phyloP scores from a whole-genome alignment of 2,888 invertebrate species.

The Heliconius ethilla region DNA sequence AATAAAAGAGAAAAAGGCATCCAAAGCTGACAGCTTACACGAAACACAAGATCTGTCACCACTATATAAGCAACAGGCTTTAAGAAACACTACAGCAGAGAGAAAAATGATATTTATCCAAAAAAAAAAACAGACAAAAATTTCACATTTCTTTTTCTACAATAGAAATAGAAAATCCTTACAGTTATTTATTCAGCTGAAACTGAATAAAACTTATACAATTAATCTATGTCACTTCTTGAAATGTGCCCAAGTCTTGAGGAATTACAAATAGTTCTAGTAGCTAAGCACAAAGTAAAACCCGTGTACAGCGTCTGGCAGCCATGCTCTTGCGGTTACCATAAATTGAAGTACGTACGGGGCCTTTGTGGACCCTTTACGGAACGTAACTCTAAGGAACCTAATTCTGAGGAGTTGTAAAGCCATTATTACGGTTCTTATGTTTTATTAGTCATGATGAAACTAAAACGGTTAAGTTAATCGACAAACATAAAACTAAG shows the following conservation, averaged over 20 bases:
- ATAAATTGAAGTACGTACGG: constrained; percentile 23
- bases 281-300: constrained; percentile 20
- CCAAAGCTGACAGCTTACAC: neutral
- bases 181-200: constrained; percentile 20
- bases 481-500: neutral
- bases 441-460: constrained; percentile 18
- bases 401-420: constrained; percentile 27
- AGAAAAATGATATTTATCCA: neutral
- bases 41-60: neutral
- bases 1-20: neutral
- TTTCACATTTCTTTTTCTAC: neutral
- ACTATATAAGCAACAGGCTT: neutral
- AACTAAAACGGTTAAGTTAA: constrained; percentile 25
- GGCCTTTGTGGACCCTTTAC: constrained; percentile 28
- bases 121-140: neutral
- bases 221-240: constrained; percentile 23
- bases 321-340: constrained; percentile 25
- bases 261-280: constrained; percentile 15
- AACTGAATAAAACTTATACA: constrained; percentile 6
- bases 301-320: constrained; percentile 10
- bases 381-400: neutral
- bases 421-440: constrained; percentile 28
- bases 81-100: neutral
- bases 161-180: constrained; percentile 8
- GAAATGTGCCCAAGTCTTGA: constrained; percentile 8